phyloP scores from a whole-genome alignment of 2,888 invertebrate species.

The Xestia rhomboidea region DNA sequence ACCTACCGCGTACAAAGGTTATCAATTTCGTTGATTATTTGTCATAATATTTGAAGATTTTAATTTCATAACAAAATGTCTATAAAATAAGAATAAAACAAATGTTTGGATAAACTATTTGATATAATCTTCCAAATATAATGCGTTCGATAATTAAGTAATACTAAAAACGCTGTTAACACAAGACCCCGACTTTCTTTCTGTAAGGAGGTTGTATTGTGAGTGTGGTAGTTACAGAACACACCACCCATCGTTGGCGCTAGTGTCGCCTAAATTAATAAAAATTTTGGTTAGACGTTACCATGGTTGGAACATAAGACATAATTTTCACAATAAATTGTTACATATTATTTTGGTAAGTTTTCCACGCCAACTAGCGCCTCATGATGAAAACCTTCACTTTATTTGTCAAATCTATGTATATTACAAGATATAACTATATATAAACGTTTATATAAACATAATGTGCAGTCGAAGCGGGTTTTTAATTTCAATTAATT shows the following conservation, averaged over 20 bases:
- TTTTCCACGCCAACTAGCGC: conserved; percentile 38
- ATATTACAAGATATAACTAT: conserved; percentile 63
- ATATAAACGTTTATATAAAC: conserved; percentile 66
- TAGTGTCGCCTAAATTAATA: conserved; percentile 17
- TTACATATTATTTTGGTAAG: conserved; percentile 16
- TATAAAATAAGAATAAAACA: conserved; percentile 33
- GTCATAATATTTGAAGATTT: conserved; percentile 37
- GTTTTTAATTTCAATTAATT: conserved; percentile 67
- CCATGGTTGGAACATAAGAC: conserved; percentile 20
- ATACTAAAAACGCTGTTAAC: conserved; percentile 51
- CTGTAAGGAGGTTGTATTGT: conserved; percentile 26
- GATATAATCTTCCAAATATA: conserved; percentile 60
- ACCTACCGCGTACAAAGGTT: conserved; percentile 47
- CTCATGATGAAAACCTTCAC: conserved; percentile 26
- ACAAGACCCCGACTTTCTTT: conserved; percentile 25
- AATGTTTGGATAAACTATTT: conserved; percentile 60
- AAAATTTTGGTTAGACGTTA: conserved; percentile 22
- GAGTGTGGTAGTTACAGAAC: conserved; percentile 43
- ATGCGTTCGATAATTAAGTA: conserved; percentile 44
- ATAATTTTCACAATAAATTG: neutral
- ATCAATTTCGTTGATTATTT: conserved; percentile 51
- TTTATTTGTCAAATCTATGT: conserved; percentile 44
- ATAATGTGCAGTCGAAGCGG: conserved; percentile 79
- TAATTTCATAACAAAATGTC: conserved; percentile 30
- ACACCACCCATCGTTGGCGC: conserved; percentile 29